These are phyloP conservation scores for Serripes groenlandicus DNA, from an alignment of 2,888 invertebrate species.

Conservation along the genomic window DNA sequence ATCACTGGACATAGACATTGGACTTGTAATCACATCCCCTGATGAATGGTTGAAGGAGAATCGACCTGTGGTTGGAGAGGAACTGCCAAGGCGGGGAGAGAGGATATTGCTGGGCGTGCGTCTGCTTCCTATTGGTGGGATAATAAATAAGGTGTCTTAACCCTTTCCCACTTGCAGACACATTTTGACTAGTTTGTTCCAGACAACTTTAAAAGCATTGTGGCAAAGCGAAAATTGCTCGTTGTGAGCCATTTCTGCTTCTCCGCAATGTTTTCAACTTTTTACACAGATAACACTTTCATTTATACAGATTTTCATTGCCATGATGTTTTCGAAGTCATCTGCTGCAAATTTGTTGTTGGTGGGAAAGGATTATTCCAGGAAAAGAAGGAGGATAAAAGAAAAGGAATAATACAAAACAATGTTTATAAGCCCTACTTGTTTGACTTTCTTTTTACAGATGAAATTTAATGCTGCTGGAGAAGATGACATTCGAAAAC, in stretches of 20 bases:
- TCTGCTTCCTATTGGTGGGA: constrained; percentile 66
- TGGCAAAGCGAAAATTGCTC: neutral
- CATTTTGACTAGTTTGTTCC: neutral
- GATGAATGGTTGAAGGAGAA: constrained; percentile 75
- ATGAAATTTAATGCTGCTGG: too few species aligned
- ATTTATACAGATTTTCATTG: too few species aligned
- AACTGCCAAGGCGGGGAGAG: constrained; percentile 79
- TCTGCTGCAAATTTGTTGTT: too few species aligned
- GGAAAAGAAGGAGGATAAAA: too few species aligned
- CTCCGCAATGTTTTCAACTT: neutral
- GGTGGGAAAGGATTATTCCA: too few species aligned
- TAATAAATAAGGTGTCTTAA: neutral
- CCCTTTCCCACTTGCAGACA: neutral
- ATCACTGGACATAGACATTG: constrained; percentile 87
- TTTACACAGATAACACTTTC: neutral
- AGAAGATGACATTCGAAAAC: too few species aligned
- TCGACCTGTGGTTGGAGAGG: constrained; percentile 77
- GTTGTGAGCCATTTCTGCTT: neutral
- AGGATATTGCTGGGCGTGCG: constrained; percentile 76
- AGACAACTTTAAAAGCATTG: neutral
- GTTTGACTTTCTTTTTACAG: too few species aligned
- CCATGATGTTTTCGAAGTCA: too few species aligned
- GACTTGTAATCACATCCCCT: constrained; percentile 61
- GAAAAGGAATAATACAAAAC: too few species aligned
- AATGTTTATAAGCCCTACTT: too few species aligned